Base-by-base conservation (phyloP, 2,113 vertebrate species). In the Aramus guarauna region DNA sequence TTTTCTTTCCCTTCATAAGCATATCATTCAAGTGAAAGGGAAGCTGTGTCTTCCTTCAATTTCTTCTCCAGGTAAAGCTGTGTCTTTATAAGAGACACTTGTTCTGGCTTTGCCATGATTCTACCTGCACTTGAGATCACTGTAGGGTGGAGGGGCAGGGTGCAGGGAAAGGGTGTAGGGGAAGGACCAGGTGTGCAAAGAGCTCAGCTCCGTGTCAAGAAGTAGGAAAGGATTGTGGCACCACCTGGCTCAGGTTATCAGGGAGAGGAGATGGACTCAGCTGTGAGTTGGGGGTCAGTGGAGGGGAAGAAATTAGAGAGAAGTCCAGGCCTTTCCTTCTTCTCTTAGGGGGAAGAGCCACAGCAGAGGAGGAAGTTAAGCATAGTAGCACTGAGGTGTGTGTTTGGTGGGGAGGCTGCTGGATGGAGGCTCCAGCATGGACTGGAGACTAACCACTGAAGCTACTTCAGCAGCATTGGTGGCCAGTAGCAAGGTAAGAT, bases 261-360 rank as follows among this genome's bases (percentile, higher is more conserved):
- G 41, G 20, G 29, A 43, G 47, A 53, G 52, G 62, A 83, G 23
- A 3, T 73, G 37, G 37, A 39, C 12, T 69, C 80, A 58, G 30
- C 53, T 90, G 24, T 5, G 9, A 64, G 47, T 11, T 29, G 24
- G 30, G 30, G 18, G 8, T 60, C 37, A 55, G 59, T 34, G 21
- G 16, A 69, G 7, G 39, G 69, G 26, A 55, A 7, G 9, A 4
- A 30, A 62, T 48, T 11, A 59, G 34, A 64, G 48, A 74, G 72
- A n/a, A 72, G 2, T 9, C 4, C 11, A 56, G 34, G 18, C 5
- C 5, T 3, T 55, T 41, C 15, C 21, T 88, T 41, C 5, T 64
- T 77, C 10, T 10, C 0, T 2, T 12, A 30, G 10, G 5, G 16
- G 19, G 9, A 63, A 52, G 41, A 80, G 50, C 21, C 0, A 0